Evolutionary conservation across 2,797 vertebrate species (phyloP), one percentile per base, ranked within the genome.

Genomic region (Notolepis coatsorum): DNA sequence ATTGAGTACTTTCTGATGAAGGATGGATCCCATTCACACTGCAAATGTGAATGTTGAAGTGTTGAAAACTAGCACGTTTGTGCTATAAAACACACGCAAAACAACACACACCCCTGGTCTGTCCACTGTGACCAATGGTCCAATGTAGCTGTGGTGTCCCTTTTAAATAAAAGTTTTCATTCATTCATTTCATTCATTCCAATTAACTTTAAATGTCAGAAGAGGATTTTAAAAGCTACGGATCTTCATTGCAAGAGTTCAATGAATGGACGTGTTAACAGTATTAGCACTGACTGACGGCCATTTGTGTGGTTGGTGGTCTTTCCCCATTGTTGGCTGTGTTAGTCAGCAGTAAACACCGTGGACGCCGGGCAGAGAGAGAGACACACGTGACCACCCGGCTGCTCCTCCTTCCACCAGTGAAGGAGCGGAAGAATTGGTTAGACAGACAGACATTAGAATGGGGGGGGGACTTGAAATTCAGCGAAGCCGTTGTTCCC

Each of bases 381-480:
- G n/a, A n/a, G n/a, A n/a, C 24, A 46, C 2, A 41, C 27, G 4
- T 7, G 24, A 47, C 3, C 13, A 5, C 42, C n/a, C 48, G 50
- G 15, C 38, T 7, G n/a, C n/a, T n/a, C n/a, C n/a, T n/a, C n/a
- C n/a, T n/a, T 45, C 21, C 4, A 25, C 25, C 17, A 21, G 28
- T 39, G 54, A 60, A 54, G 33, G 67, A 38, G 57, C 27, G 48
- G 25, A 54, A 45, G 24, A 63, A 39, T n/a, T 21, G n/a, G 9
- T 49, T n/a, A n/a, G n/a, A n/a, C n/a, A 18, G 20, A 52, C 15
- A 35, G 41, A n/a, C 28, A 25, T 23, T 27, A 15, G n/a, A 35
- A 20, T 6, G n/a, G 13, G 30, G 10, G 10, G 37, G 23, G 25
- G 25, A 0, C 4, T 13, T 33, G 39, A n/a, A 31, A n/a, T 33